Base-by-base conservation (phyloP, 2,888 invertebrate species). In the Callyntrura guangdongensis region DNA sequence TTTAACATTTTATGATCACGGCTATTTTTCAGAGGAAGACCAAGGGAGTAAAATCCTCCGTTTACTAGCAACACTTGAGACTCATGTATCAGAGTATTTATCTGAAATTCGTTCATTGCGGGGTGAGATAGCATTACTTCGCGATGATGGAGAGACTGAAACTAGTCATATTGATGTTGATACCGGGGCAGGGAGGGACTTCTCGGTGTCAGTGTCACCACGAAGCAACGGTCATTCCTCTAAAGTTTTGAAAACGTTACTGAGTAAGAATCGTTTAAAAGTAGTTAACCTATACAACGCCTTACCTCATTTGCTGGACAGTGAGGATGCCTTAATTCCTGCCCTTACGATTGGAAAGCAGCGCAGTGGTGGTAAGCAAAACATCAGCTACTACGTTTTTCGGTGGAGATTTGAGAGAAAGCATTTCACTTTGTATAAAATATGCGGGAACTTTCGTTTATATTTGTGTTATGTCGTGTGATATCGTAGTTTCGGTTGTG, bases 281-380 rank as follows among this genome's bases (percentile, higher is more conserved):
- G 91, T 92, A 20, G 81, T 91, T 45, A 94, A 91, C 69, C 92
- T 98, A 90, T 97, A 97, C 95, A 97, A 98, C 94, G 98, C 98
- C 94, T 95, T 99, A 94, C 98, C 98, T 0, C 98, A 99, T 95
- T 96, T 99, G 69, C 96, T 98, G 93, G 97, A 97, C 92, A 97
- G 97, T 94, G 97, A 97, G 0, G 95, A 96, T 92, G 97, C 97
- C 94, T 95, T 98, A 86, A 96, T 97, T 88, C 98, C 98, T 0
- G 97, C 97, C 11, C 97, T 97, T 95, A 96, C 97, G 94, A 96
- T 98, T 95, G 97, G 97, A 49, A 97, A 96, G 92, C 97, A 97
- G 1, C 96, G 97, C 88, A 96, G 96, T 9, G 97, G 97, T 93
- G 96, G 96, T 96, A 94, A 94, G 61, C 4, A 83, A 59, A 82